Evolutionary conservation across 64 coral and sea anemone species (phyloP).

Genomic region (Porites australiensis): DNA sequence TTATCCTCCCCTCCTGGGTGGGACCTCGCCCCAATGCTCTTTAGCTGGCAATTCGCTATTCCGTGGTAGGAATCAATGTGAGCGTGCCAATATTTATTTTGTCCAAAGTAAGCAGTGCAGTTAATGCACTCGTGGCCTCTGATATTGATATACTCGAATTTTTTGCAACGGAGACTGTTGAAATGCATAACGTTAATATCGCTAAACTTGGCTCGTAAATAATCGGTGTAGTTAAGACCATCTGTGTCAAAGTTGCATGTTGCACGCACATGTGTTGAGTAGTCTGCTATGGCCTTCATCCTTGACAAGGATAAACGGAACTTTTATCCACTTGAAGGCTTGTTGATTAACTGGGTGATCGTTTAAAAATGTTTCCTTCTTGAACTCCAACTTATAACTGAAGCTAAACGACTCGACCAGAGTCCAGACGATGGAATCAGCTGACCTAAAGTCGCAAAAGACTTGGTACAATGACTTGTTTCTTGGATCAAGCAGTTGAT

Average conservation of each 20-base stretch:
- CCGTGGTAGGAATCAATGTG: conserved; percentile 47
- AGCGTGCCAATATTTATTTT: neutral
- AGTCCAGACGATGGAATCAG: conserved; percentile 59
- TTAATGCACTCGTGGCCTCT: conserved; percentile 42
- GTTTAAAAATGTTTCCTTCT: neutral
- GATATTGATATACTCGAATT: conserved; percentile 58
- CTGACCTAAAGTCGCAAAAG: conserved; percentile 67
- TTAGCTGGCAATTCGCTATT: neutral
- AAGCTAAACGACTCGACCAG: conserved; percentile 70
- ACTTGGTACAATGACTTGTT: neutral
- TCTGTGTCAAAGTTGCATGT: conserved; percentile 72
- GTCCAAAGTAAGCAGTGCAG: conserved; percentile 21
- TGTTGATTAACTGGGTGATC: conserved; percentile 33
- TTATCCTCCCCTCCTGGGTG: conserved; percentile 13
- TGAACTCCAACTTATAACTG: neutral
- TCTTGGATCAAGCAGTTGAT: conserved; percentile 13
- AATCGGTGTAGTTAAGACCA: conserved; percentile 62
- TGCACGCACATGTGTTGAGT: conserved; percentile 66
- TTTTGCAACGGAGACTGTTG: neutral
- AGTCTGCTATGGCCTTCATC: conserved; percentile 31
- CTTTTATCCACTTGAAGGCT: conserved; percentile 54
- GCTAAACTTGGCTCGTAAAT: conserved; percentile 39
- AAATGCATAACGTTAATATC: conserved; percentile 30
- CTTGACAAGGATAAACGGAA: conserved; percentile 46
- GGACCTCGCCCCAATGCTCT: neutral